Base-by-base conservation (phyloP, 2,113 vertebrate genomes). In the Gallinago jamesoni region DNA sequence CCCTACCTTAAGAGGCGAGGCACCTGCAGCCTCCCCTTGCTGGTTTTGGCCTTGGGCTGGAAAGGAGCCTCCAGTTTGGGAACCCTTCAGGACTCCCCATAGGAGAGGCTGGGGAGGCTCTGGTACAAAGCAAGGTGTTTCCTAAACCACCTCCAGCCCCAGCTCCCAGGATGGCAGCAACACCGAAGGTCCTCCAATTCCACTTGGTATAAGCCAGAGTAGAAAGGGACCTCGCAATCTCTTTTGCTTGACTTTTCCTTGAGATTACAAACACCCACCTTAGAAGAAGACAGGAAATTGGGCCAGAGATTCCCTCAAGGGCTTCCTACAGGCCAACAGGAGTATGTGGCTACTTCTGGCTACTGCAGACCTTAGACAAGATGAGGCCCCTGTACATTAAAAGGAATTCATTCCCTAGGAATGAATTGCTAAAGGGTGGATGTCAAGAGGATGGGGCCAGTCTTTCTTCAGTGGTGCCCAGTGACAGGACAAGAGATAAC, bases 1-100 rank as follows among this genome's bases (percentile, higher is more conserved):
- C 52, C 14, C 1, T n/a, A 48, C 12, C 48, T 5, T 0, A 77
- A 52, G 27, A 53, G 37, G 7, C 1, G 7, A 90, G 35, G 48
- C 2, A 8, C 15, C 35, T 37, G 6, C 0, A 0, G 31, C 1
- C 2, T 27, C 5, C 27, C 6, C 27, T n/a, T 11, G 30, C 41
- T 1, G 7, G 21, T 14, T 50, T 66, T 30, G 60, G 41, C 48
- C 14, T 17, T 30, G 31, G 35, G 22, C 1, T 37, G 10, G 1
- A 47, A 83, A 19, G 37, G 27, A n/a, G 23, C n/a, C 43, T 60
- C 30, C 19, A n/a, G 14, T 74, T 35, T 24, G 52, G 45, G 33
- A 35, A 45, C 0, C 1, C 59, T 0, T 57, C 55, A 91, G 50
- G 59, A 77, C 25, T 39, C 23, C 31, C 35, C 37, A 9, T 0